A percentile compares a stretch with the other conserved stretches of the same genome.
Conservation (phyloP, 1,140 invertebrate species). For the Ridgeia piscesae region DNA sequence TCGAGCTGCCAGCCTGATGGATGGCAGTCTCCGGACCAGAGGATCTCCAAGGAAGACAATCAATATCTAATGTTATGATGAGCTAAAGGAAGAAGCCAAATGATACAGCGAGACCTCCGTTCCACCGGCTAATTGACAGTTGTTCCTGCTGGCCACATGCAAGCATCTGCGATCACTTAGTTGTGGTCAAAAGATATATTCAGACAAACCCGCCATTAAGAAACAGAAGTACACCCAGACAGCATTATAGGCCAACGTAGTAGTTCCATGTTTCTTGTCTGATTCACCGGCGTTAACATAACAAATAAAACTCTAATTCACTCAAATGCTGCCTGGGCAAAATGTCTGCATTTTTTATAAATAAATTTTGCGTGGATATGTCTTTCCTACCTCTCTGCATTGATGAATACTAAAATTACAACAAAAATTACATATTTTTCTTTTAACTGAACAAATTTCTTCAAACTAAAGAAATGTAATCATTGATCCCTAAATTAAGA, state of each 20-base stretch:
- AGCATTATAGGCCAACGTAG: background rate
- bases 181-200: background rate
- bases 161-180: background rate
- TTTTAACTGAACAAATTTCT: too few species aligned
- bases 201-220: background rate
- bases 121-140: background rate
- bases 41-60: background rate
- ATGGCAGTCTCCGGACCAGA: background rate
- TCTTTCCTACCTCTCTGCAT: background rate
- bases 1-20: background rate
- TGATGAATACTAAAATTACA: too few species aligned
- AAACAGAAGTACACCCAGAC: background rate
- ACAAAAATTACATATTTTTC: too few species aligned
- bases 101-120: background rate
- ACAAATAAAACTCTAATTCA: background rate
- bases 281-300: background rate
- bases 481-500: too few species aligned
- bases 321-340: background rate
- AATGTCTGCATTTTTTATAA: background rate
- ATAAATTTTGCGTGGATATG: background rate
- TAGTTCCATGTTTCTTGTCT: background rate
- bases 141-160: background rate
- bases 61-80: slow-evolving; percentile 1
- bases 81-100: background rate
- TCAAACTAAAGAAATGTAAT: too few species aligned